phyloP scores from a whole-genome alignment of 35 echinoderm and acorn worm species.

The Heliocidaris tuberculata region DNA sequence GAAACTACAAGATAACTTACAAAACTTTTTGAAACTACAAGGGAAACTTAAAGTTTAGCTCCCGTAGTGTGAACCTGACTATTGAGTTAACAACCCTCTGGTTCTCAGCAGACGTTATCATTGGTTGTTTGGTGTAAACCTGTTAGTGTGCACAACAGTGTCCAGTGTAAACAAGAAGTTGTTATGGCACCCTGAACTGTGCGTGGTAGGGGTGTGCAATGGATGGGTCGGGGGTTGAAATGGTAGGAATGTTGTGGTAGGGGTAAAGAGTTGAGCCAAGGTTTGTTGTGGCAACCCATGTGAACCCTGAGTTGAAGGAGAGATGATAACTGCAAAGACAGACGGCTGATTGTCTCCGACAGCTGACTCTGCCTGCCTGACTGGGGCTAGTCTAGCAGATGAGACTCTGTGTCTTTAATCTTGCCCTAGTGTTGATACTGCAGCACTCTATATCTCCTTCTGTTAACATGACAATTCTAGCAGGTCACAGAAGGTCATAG shows the following conservation, averaged over 20 bases:
- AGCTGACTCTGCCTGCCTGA: constrained; percentile 5
- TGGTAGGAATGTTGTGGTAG: neutral
- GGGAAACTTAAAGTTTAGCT: no score
- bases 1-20: no score
- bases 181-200: neutral
- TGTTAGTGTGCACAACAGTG: neutral
- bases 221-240: neutral
- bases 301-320: neutral
- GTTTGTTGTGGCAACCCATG: constrained; percentile 24
- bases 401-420: neutral
- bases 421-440: constrained; percentile 1
- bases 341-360: constrained; percentile 29
- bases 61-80: no score
- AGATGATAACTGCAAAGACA: neutral
- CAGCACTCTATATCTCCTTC: neutral
- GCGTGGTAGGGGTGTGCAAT: neutral
- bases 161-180: neutral
- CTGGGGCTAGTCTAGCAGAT: neutral
- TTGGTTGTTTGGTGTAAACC: no score
- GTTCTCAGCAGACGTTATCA: no score
- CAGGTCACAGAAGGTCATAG: neutral
- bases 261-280: constrained; percentile 14
- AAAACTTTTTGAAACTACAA: no score
- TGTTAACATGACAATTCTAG: neutral
- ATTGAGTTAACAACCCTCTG: no score